phyloP scores from a whole-genome alignment of 1,140 invertebrate genomes.

The Zaprionus tsacasi region DNA sequence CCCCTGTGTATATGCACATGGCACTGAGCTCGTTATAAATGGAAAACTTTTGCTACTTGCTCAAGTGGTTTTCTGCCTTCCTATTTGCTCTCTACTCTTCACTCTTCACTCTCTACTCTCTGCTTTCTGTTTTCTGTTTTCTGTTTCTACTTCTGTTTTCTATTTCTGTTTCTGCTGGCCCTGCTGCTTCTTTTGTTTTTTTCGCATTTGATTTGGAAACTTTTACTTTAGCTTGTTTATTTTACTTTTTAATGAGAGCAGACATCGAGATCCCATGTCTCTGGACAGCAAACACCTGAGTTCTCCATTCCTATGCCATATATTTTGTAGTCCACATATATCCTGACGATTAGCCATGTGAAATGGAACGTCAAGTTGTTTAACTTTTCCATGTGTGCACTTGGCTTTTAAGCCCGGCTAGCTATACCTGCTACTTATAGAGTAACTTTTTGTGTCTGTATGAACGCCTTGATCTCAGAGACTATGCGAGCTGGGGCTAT shows the following conservation, averaged over 20 bases:
- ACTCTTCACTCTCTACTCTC: constrained; percentile 16
- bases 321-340: constrained; percentile 16
- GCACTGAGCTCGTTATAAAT: constrained; percentile 78
- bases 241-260: constrained; percentile 79
- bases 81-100: constrained; percentile 39
- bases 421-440: too few relatives aligned
- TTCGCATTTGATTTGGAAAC: constrained; percentile 72
- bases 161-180: background rate
- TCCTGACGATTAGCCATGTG: constrained; percentile 76
- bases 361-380: constrained; percentile 64
- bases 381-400: constrained; percentile 40
- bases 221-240: constrained; percentile 73
- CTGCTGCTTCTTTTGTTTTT: constrained; percentile 47
- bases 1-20: constrained; percentile 37
- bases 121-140: constrained; percentile 10
- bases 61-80: constrained; percentile 71
- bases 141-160: background rate
- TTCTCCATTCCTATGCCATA: constrained; percentile 10
- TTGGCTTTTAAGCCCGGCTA: constrained; percentile 8
- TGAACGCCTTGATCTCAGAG: too few relatives aligned
- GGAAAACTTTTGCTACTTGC: constrained; percentile 79
- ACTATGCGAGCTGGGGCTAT: too few relatives aligned
- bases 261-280: constrained; percentile 61
- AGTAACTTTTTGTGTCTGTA: too few relatives aligned
- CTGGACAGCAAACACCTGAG: constrained; percentile 33